Percentiles rank a stretch among this genome's conserved stretches.
Conservation (phyloP, 2,797 vertebrate species). For the Pangasius macronema region DNA sequence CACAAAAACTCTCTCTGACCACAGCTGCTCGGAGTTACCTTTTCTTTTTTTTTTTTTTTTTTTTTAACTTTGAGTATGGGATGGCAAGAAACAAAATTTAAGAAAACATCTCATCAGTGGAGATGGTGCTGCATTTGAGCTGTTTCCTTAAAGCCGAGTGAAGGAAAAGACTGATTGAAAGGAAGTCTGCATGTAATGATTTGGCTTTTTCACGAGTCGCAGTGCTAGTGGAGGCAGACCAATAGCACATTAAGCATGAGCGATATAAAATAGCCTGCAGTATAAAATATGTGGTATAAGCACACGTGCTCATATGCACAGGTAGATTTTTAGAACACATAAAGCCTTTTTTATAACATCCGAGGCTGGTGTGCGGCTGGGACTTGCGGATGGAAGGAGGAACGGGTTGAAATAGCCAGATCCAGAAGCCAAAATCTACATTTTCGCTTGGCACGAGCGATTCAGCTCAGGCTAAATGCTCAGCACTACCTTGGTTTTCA, state of each 20-base stretch:
- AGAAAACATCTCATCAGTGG: constrained; percentile 6
- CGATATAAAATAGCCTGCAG: constrained; percentile 23
- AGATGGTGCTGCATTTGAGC: not conserved
- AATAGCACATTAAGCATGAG: not conserved
- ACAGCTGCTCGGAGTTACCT: too few relatives aligned
- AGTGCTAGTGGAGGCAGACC: too few relatives aligned
- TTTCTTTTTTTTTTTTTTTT: not conserved
- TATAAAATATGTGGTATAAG: constrained; percentile 31
- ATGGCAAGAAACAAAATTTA: not conserved
- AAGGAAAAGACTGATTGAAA: constrained; percentile 22
- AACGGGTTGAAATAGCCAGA: constrained; percentile 66
- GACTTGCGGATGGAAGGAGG: constrained; percentile 61
- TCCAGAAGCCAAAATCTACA: constrained; percentile 87
- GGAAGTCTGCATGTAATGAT: constrained; percentile 28
- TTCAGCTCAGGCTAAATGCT: constrained; percentile 82
- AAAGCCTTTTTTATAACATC: constrained; percentile 85
- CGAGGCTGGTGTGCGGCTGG: constrained; percentile 66
- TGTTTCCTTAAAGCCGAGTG: not conserved
- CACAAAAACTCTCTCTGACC: not conserved
- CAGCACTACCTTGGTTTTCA: constrained; percentile 82
- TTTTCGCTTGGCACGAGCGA: constrained; percentile 85
- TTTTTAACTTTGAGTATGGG: not conserved
- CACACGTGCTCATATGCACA: not conserved
- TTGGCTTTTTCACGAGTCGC: constrained; percentile 18
- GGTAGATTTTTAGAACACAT: constrained; percentile 78